Evolutionary conservation across 1,140 invertebrate genomes (phyloP).

Genomic region (Ceratosolen fusciceps): DNA sequence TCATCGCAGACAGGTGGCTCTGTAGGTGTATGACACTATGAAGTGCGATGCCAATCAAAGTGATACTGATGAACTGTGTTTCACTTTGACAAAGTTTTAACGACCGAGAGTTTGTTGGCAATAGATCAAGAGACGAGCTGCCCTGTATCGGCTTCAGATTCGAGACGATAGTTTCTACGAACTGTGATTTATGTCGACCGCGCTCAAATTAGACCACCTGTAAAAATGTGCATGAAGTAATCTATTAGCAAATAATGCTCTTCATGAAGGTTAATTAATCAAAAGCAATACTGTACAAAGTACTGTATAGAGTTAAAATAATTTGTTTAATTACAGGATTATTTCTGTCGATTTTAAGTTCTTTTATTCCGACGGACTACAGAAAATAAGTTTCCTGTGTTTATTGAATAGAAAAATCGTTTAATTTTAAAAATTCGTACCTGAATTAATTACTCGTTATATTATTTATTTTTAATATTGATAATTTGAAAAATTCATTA

Average conservation of each 20-base stretch:
- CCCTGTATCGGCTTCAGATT: constrained; percentile 7
- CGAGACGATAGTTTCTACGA: constrained; percentile 13
- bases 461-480: too few species aligned
- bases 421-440: too few species aligned
- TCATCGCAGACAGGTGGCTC: neutral
- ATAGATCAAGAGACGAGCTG: neutral
- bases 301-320: too few species aligned
- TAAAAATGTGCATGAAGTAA: neutral
- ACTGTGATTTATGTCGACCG: constrained; percentile 14
- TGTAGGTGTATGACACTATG: neutral
- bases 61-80: neutral
- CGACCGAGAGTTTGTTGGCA: constrained; percentile 4
- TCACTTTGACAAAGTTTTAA: constrained; percentile 1
- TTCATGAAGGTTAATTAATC: neutral
- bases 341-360: too few species aligned
- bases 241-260: neutral
- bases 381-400: too few species aligned
- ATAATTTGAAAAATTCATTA: too few species aligned
- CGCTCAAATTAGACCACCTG: neutral
- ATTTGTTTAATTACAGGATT: too few species aligned
- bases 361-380: too few species aligned
- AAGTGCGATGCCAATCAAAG: constrained; percentile 4
- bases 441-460: too few species aligned
- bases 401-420: too few species aligned
- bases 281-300: neutral